Percentiles rank a stretch among this genome's conserved stretches.
These are phyloP conservation scores for Aplysina aerophoba DNA, from an alignment of 37 sponge, comb jelly and placozoan genomes.

Conservation along the genomic window DNA sequence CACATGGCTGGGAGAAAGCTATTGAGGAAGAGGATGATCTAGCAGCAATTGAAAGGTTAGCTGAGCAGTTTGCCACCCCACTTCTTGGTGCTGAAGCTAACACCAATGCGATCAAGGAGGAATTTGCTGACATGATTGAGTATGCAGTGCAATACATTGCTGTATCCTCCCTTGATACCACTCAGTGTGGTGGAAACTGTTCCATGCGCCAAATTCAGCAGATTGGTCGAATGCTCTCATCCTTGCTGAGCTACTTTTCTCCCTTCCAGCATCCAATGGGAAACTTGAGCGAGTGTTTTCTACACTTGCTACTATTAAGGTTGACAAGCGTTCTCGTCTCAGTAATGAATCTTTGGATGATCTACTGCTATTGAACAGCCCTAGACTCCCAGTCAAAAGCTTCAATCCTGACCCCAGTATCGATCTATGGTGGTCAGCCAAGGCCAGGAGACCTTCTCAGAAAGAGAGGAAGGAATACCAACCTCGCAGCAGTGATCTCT, in stretches of 20 bases:
- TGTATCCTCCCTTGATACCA: constrained; percentile 43
- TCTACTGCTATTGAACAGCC: constrained; percentile 36
- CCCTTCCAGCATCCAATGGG: constrained; percentile 57
- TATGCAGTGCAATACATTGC: constrained; percentile 36
- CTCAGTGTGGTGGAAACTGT: constrained; percentile 68
- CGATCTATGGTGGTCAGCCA: constrained; percentile 56
- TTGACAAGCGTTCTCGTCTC: constrained; percentile 38
- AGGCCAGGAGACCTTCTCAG: constrained; percentile 29
- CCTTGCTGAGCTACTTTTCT: constrained; percentile 53
- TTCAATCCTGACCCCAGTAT: constrained; percentile 41
- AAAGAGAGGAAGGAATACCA: not conserved
- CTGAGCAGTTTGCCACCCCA: constrained; percentile 41
- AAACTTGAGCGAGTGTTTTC: constrained; percentile 61
- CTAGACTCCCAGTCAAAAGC: not conserved
- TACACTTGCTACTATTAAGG: constrained; percentile 34
- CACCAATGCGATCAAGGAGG: constrained; percentile 36
- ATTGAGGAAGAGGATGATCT: constrained; percentile 49
- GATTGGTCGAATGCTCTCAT: constrained; percentile 48
- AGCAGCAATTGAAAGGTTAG: constrained; percentile 57
- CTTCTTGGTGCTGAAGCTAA: constrained; percentile 48
- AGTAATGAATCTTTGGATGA: constrained; percentile 31
- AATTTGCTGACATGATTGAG: constrained; percentile 57
- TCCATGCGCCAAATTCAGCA: constrained; percentile 51
- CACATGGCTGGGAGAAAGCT: constrained; percentile 70
- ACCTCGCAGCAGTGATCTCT: constrained; percentile 8